Evolutionary conservation across 2,888 invertebrate genomes (phyloP).

Genomic region (Anorthoa munda): DNA sequence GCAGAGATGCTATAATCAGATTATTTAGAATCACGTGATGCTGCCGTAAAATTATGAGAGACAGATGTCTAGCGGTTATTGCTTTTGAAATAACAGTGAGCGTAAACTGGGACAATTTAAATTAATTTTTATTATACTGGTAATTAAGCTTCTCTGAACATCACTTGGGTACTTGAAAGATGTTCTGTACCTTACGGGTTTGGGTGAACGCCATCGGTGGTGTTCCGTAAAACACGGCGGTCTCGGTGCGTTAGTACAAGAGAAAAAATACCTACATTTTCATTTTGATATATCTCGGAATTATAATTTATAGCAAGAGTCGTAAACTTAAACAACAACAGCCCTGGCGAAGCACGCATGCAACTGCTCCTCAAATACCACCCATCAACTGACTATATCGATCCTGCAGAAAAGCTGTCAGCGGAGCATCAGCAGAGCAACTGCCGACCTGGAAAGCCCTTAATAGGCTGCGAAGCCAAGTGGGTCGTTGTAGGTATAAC

Average conservation of each 20-base stretch:
- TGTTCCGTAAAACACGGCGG: not conserved
- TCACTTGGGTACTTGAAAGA: not conserved
- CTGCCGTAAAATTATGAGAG: constrained; percentile 36
- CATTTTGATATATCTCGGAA: not conserved
- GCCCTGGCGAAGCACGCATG: too few species aligned
- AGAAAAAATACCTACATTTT: not conserved
- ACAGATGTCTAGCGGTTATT: constrained; percentile 29
- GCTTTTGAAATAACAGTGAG: constrained; percentile 28
- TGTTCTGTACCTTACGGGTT: not conserved
- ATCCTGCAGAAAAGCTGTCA: too few species aligned
- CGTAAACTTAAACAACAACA: too few species aligned
- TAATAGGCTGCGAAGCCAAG: too few species aligned
- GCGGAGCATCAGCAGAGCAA: too few species aligned
- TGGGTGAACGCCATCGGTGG: not conserved
- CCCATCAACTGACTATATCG: too few species aligned
- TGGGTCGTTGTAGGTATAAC: too few species aligned
- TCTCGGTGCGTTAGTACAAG: too few species aligned
- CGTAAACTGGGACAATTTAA: constrained; percentile 14
- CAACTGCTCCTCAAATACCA: too few species aligned
- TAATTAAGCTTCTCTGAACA: not conserved
- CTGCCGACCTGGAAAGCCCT: too few species aligned
- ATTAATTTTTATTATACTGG: constrained; percentile 22
- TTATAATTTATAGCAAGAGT: too few species aligned
- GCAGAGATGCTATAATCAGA: constrained; percentile 46
- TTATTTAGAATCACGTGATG: constrained; percentile 43